phyloP scores from a whole-genome alignment of 2,113 vertebrate species.

The Pogonocichla stellata region DNA sequence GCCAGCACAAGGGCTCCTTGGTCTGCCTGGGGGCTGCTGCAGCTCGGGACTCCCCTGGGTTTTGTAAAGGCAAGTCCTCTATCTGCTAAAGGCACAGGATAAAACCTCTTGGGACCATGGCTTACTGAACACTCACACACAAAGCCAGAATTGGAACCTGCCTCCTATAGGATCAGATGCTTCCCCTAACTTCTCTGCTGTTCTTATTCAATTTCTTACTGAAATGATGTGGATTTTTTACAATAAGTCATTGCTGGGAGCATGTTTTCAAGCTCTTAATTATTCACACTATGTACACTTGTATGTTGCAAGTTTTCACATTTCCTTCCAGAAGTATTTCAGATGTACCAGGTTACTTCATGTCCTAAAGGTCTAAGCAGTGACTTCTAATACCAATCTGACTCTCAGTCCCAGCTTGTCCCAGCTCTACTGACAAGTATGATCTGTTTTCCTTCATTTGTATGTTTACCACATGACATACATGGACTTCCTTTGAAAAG shows the following conservation, averaged over 20 bases:
- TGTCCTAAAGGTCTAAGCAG: background rate
- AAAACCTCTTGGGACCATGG: background rate
- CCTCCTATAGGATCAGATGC: background rate
- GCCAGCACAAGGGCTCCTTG: accelerated
- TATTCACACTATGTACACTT: background rate
- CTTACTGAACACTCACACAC: background rate
- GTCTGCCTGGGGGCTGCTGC: background rate
- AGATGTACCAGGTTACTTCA: background rate
- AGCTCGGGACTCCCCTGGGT: background rate
- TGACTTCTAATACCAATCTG: background rate
- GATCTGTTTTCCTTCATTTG: background rate
- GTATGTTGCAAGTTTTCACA: accelerated
- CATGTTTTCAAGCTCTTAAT: background rate
- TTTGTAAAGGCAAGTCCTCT: background rate
- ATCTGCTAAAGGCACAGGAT: accelerated
- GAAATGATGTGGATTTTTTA: accelerated
- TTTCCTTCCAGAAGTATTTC: background rate
- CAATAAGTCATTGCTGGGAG: background rate
- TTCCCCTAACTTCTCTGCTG: background rate
- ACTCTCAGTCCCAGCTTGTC: background rate
- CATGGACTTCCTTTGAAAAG: background rate
- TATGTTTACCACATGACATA: background rate
- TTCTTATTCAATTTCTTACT: background rate
- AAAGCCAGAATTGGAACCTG: background rate
- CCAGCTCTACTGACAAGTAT: background rate